Percentiles rank a stretch among this genome's conserved stretches.
phyloP scores from a whole-genome alignment of 2,113 vertebrate genomes.

The Lota lota region DNA sequence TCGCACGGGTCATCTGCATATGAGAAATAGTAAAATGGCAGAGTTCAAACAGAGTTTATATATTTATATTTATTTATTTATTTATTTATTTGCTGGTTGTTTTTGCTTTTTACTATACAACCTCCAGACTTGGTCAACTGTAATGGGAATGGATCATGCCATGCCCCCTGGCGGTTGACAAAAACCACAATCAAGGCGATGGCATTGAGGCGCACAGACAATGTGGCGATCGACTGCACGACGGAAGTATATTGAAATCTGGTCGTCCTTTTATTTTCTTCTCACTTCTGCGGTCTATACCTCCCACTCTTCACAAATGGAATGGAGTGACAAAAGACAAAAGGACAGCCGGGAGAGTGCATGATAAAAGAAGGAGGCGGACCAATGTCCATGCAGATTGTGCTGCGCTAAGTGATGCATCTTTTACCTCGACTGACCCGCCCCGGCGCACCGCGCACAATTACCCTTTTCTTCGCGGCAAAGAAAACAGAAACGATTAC shows the following conservation, averaged over 20 bases:
- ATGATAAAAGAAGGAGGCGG: constrained; percentile 24
- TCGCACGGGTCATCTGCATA: too few relatives aligned
- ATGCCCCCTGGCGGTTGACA: constrained; percentile 4
- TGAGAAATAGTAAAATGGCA: too few relatives aligned
- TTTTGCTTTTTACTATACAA: background rate
- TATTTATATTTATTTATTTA: too few relatives aligned
- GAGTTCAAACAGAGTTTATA: too few relatives aligned
- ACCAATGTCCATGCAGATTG: constrained; percentile 28
- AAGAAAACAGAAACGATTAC: constrained; percentile 36
- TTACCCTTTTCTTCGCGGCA: constrained; percentile 48
- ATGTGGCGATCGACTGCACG: constrained; percentile 19
- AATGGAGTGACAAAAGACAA: constrained; percentile 31
- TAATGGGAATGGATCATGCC: constrained; percentile 5
- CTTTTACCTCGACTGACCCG: constrained; percentile 45
- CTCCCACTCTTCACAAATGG: constrained; percentile 17
- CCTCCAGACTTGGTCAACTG: constrained; percentile 4
- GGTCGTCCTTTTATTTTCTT: constrained; percentile 19
- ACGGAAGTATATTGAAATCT: constrained; percentile 32
- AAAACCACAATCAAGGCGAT: background rate
- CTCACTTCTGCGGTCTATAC: constrained; percentile 6
- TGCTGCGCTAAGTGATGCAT: constrained; percentile 32
- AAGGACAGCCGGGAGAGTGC: constrained; percentile 1
- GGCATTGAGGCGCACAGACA: background rate
- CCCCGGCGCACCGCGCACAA: constrained; percentile 41
- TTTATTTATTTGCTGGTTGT: too few relatives aligned